Evolutionary conservation across 2,113 vertebrate genomes (phyloP), one percentile per base, ranked within the genome.

Genomic region (Oreotrochilus melanogaster): DNA sequence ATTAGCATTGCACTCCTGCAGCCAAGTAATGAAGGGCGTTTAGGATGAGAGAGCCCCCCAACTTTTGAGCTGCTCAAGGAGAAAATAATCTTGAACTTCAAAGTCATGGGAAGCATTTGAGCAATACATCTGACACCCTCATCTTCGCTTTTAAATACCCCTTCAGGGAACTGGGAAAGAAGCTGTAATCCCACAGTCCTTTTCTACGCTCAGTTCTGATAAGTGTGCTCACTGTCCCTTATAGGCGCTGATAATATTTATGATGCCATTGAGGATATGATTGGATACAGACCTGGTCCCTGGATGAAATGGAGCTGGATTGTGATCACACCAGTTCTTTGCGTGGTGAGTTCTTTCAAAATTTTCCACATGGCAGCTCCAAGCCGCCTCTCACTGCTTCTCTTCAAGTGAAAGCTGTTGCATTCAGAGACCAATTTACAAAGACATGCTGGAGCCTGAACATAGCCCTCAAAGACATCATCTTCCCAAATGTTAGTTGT

Each of bases 221-320:
- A 45, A 22, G 39, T 18, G 25, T 4, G 1, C 18, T 76, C 7
- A 12, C 60, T 50, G 2, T 80, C 66, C 51, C 5, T 78, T 60
- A 6, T 78, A 99, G 99, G 99, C 97, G 99, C 98, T 96, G 99
- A 99, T 98, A 99, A 99, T 98, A 99, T 99, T 97, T 99, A 99
- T 88, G 98, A 99, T 86, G 99, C 98, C 93, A 98, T 99, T 94
- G 99, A 99, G 96, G 99, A 99, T 94, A 99, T 99, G 99, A 99
- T 99, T 88, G 99, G 99, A 97, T 99, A 99, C 97, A 99, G 99
- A 98, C 99, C 99, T 78, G 99, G 99, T 95, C 95, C 98, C 30
- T 99, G 99, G 99, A 99, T 99, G 99, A 99, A 99, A 96, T 99
- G 98, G 99, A 99, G 99, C 98, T 99, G 99, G 99, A 98, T 98